phyloP scores from a whole-genome alignment of 2,113 vertebrate genomes.

The Grus americana region DNA sequence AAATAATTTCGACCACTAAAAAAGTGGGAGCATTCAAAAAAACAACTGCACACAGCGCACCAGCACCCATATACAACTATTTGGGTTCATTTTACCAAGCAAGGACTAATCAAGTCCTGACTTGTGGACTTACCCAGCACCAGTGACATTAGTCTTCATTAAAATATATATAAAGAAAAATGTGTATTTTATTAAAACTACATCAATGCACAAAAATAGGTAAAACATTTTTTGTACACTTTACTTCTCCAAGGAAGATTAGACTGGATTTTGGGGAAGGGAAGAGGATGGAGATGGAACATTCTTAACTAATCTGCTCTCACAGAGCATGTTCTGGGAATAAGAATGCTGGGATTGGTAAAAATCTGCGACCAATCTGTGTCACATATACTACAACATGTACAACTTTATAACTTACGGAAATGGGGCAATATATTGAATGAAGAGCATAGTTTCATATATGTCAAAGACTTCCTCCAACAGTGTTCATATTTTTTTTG shows the following conservation, averaged over 20 bases:
- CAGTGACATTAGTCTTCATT: neutral
- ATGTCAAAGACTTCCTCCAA: slow-evolving; percentile 70
- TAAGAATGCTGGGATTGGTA: slow-evolving; percentile 30
- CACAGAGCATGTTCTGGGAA: neutral
- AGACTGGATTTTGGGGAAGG: neutral
- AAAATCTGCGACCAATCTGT: slow-evolving; percentile 49
- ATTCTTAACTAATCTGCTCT: slow-evolving; percentile 39
- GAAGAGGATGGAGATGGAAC: slow-evolving; percentile 12
- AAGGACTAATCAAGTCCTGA: neutral
- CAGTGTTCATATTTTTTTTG: slow-evolving; percentile 34
- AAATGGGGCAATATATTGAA: slow-evolving; percentile 71
- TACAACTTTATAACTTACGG: slow-evolving; percentile 72
- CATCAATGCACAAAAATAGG: neutral
- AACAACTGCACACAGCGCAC: neutral
- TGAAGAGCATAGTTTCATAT: slow-evolving; percentile 74
- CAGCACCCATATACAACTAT: neutral
- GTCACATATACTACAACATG: slow-evolving; percentile 69
- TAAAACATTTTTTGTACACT: neutral
- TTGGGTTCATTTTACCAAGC: neutral
- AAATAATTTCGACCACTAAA: neutral
- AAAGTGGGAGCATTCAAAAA: neutral
- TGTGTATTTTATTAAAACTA: neutral
- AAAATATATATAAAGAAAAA: neutral
- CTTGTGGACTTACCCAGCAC: slow-evolving; percentile 23
- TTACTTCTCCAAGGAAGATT: slow-evolving; percentile 1